Conservation (phyloP, 2,113 vertebrate species). For the cattle (Bos taurus) region ARS-UCD2.0 NC_037344.1:59173001-59173500, state of each 20-base stretch:
- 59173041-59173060: not conserved
- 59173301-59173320: fast-evolving
- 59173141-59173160: not conserved
- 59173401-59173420: not conserved
- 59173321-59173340: not conserved
- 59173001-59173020: not conserved
- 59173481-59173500: not conserved
- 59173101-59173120: not conserved
- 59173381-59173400: not conserved
- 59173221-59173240: fast-evolving
- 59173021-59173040: not conserved
- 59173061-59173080: not conserved
- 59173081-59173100: not conserved
- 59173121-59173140: not conserved
- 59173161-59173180: not conserved
- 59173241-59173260: no score
- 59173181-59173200: not conserved
- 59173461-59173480: no score
- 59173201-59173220: fast-evolving
- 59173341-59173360: not conserved
- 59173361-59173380: not conserved
- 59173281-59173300: fast-evolving
- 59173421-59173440: not conserved
- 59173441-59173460: not conserved
- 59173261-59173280: not conserved